phyloP scores from a whole-genome alignment of 2,113 vertebrate genomes.

The Desmodus rotundus region DNA sequence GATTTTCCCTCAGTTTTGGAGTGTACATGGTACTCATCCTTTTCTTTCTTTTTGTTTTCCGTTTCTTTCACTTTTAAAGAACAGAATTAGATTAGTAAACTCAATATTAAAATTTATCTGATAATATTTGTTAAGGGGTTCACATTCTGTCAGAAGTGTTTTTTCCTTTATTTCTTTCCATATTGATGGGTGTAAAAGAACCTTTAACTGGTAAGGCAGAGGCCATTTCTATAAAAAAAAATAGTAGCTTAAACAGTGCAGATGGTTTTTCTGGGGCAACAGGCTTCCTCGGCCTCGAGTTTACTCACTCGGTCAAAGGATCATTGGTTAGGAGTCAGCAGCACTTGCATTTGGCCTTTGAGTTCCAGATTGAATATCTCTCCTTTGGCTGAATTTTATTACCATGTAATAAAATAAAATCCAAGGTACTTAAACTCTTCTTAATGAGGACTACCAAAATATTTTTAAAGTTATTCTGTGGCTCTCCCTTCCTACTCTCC shows the following conservation, averaged over 20 bases:
- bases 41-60: too few relatives aligned
- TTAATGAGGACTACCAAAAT: slow-evolving; percentile 77
- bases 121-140: slow-evolving; percentile 44
- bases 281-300: slow-evolving; percentile 16
- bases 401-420: slow-evolving; percentile 73
- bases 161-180: neutral
- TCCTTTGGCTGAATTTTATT: slow-evolving; percentile 66
- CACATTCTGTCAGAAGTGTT: neutral
- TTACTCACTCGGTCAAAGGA: neutral
- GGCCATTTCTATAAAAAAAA: neutral
- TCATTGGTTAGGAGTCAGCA: slow-evolving; percentile 47
- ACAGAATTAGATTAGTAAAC: neutral
- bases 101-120: neutral
- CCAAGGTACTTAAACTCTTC: slow-evolving; percentile 69
- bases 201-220: slow-evolving; percentile 9
- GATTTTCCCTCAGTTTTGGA: slow-evolving; percentile 41
- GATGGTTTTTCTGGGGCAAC: slow-evolving; percentile 36
- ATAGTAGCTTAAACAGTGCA: slow-evolving; percentile 15
- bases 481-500: slow-evolving; percentile 47
- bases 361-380: slow-evolving; percentile 70
- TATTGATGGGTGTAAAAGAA: slow-evolving; percentile 2
- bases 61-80: neutral
- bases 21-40: neutral
- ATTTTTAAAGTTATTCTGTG: slow-evolving; percentile 64
- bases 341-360: slow-evolving; percentile 38